Evolutionary conservation across 2,888 invertebrate species (phyloP), one percentile per base, ranked within the genome.

Genomic region (Charanyca ferruginea): DNA sequence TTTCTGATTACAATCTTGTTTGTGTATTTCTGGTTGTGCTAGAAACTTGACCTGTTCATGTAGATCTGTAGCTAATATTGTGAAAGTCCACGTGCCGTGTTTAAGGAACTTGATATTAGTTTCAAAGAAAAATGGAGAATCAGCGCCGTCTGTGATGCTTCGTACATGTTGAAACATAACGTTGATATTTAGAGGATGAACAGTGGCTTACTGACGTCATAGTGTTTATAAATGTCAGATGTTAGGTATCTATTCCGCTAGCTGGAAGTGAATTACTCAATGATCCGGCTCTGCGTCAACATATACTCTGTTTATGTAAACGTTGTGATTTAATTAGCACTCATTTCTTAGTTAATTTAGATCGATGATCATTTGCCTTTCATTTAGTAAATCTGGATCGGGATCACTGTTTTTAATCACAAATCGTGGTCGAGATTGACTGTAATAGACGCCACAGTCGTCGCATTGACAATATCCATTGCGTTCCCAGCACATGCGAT

Each of bases 21-120:
- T 32, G 73, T 77, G 73, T 73, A 78, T 75, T 73, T 75, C 48
- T 73, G 62, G 47, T 62, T 62, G 75, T 75, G 75, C 51, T 75
- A 55, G 74, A 62, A 66, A 75, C 58, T 78, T 66, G 78, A 77
- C 78, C 78, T 62, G 79, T 52, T 32, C 18, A 20, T 47, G 54
- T 49, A 48, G 55, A 57, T 59, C 51, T 53, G 58, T 52, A 73
- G 61, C 79, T 73, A 55, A 73, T 73, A 52, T 51, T 75, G 75
- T 78, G 61, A 3, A 48, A 18, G 55, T 23, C 78, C 62, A 63
- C 66, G 74, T 78, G 78, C 18, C 44, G 73, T 55, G 61, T 55
- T 22, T 42, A n/a, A 18, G 64, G 44, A 52, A 47, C 20, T 9
- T 44, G 23, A 57, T 57, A 60, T 42, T 57, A 18, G 47, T 48